These are phyloP conservation scores for Eremophila alpestris DNA, from an alignment of 2,797 vertebrate genomes.

Conservation along the genomic window DNA sequence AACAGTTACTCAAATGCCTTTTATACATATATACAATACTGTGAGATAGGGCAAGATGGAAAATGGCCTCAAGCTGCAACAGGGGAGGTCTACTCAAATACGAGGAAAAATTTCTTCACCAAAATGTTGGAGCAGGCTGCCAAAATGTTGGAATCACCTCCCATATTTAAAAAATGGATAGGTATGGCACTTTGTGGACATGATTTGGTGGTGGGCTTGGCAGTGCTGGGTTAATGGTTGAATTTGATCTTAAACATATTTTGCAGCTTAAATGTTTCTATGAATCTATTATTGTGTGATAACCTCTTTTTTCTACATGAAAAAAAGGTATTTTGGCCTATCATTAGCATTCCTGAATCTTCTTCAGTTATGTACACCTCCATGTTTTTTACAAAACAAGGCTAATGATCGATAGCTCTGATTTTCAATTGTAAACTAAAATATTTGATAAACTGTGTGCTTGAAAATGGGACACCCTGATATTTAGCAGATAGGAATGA, in stretches of 20 bases:
- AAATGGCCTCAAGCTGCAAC: not conserved
- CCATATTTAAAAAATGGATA: accelerated
- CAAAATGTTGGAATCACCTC: not conserved
- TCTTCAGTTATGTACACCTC: not conserved
- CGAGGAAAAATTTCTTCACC: not conserved
- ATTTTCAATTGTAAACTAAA: not conserved
- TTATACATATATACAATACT: not conserved
- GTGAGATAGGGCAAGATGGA: accelerated
- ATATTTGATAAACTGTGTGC: not conserved
- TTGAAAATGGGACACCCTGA: not conserved
- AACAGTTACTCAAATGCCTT: not conserved
- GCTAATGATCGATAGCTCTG: not conserved
- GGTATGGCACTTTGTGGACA: not conserved
- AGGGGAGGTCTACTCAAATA: not conserved
- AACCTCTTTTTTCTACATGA: not conserved
- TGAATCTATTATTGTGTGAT: not conserved
- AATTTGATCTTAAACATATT: not conserved
- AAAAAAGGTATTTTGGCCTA: not conserved
- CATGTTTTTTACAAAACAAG: not conserved
- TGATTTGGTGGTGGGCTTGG: not conserved
- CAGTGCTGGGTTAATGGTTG: not conserved
- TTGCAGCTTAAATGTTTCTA: not conserved
- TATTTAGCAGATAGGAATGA: not conserved
- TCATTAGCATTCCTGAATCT: not conserved
- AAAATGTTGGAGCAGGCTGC: not conserved